Evolutionary conservation across 2,113 vertebrate genomes (phyloP).

Genomic region (Rana temporaria): DNA sequence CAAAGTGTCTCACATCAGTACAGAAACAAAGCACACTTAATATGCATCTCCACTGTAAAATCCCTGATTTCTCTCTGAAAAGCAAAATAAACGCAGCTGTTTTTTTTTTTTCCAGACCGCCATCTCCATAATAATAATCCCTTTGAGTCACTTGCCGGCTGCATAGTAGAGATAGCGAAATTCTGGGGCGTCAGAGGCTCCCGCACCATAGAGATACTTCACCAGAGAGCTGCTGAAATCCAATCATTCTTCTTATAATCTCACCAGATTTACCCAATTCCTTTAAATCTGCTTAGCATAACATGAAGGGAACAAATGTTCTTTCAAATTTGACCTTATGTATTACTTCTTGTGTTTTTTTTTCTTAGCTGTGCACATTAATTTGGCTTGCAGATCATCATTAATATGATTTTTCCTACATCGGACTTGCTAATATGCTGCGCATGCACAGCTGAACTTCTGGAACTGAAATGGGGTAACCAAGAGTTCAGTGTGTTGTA

Average conservation of each 20-base stretch:
- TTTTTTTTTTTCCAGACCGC: slow-evolving; percentile 59
- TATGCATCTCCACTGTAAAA: slow-evolving; percentile 60
- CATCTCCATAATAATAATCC: slow-evolving; percentile 84
- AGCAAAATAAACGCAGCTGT: slow-evolving; percentile 61
- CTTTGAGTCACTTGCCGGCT: slow-evolving; percentile 91
- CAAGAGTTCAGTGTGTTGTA: slow-evolving; percentile 36
- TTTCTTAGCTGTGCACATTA: neutral
- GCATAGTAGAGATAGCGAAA: slow-evolving; percentile 88
- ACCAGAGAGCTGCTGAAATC: slow-evolving; percentile 67
- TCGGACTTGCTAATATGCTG: slow-evolving; percentile 17
- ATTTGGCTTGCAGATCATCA: slow-evolving; percentile 48
- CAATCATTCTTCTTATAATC: slow-evolving; percentile 79
- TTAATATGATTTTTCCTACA: slow-evolving; percentile 47
- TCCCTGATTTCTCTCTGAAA: slow-evolving; percentile 61
- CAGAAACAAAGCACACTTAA: slow-evolving; percentile 53
- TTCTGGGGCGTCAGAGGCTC: slow-evolving; percentile 74
- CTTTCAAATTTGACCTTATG: slow-evolving; percentile 40
- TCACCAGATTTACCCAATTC: slow-evolving; percentile 69
- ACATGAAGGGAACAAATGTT: slow-evolving; percentile 58
- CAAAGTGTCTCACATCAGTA: neutral
- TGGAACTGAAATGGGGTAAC: slow-evolving; percentile 38
- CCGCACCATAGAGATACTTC: slow-evolving; percentile 62
- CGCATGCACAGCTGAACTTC: slow-evolving; percentile 1
- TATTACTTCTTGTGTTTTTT: slow-evolving; percentile 36
- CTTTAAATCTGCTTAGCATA: slow-evolving; percentile 75